phyloP scores from a whole-genome alignment of 2,113 vertebrate genomes.

The Perca schrenkii region DNA sequence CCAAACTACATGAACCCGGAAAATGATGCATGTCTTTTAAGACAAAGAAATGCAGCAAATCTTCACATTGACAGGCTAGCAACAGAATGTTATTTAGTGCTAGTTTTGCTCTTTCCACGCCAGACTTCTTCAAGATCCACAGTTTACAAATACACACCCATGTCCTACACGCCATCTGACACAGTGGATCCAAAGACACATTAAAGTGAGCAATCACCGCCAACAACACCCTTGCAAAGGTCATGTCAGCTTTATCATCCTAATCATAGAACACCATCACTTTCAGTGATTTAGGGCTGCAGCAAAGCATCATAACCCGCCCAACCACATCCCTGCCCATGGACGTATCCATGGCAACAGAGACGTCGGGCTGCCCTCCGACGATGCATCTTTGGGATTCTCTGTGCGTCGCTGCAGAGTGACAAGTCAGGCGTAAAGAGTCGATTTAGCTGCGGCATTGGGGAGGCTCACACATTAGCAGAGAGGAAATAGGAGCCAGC shows the following conservation, averaged over 20 bases:
- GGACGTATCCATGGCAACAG: conserved; percentile 76
- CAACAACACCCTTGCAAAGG: conserved; percentile 75
- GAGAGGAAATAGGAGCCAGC: conserved; percentile 79
- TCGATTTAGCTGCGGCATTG: conserved; percentile 80
- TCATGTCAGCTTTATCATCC: conserved; percentile 76
- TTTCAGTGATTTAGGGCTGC: conserved; percentile 71
- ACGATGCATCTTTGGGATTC: conserved; percentile 75
- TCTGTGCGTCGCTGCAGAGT: conserved; percentile 65
- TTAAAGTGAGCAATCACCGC: conserved; percentile 75
- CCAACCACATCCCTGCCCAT: conserved; percentile 59
- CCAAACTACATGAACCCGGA: too few species aligned
- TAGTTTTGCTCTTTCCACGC: background rate
- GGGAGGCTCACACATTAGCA: conserved; percentile 79
- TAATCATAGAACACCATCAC: conserved; percentile 71
- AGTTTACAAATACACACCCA: conserved; percentile 33
- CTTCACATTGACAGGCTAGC: too few species aligned
- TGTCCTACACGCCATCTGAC: conserved; percentile 39
- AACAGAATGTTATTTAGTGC: too few species aligned
- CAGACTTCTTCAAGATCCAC: background rate
- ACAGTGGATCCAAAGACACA: conserved; percentile 53
- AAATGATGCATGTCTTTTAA: too few species aligned
- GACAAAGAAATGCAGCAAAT: too few species aligned
- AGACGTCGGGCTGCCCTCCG: conserved; percentile 43
- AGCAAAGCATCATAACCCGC: conserved; percentile 66
- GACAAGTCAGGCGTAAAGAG: conserved; percentile 81